These are phyloP conservation scores for Drosophila persimilis DNA, from an alignment of 1,140 invertebrate genomes.

Conservation along the genomic window DNA sequence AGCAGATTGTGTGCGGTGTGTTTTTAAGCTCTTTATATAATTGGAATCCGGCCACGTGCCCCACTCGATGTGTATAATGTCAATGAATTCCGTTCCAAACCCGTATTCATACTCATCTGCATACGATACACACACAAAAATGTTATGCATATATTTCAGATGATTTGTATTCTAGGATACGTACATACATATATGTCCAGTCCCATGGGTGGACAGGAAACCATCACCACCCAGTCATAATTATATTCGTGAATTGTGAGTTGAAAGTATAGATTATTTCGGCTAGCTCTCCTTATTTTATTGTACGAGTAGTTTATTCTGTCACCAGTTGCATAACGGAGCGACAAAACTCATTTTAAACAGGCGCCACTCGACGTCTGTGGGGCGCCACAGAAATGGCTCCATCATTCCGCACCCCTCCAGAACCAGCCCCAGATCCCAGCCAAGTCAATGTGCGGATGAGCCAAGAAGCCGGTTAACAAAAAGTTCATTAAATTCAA, in stretches of 20 bases:
- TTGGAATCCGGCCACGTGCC: conserved; percentile 70
- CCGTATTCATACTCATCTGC: conserved; percentile 4
- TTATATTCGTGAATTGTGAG: conserved; percentile 50
- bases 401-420: conserved; percentile 17
- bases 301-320: conserved; percentile 4
- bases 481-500: conserved; percentile 58
- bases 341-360: conserved; percentile 59
- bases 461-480: conserved; percentile 22
- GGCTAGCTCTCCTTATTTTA: background rate
- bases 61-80: conserved; percentile 24
- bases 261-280: conserved; percentile 32
- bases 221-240: conserved; percentile 47
- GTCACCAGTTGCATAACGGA: conserved; percentile 58
- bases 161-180: background rate
- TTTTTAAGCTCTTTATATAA: conserved; percentile 70
- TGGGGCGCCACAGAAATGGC: conserved; percentile 55
- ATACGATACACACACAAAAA: conserved; percentile 24
- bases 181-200: conserved; percentile 42
- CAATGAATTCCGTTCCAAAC: conserved; percentile 46
- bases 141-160: conserved; percentile 9
- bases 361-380: conserved; percentile 53
- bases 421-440: conserved; percentile 6
- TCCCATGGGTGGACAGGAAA: background rate
- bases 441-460: conserved; percentile 42
- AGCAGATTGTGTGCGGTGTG: conserved; percentile 17